phyloP scores from a whole-genome alignment of 2,888 invertebrate species.

The Digitonthophagus gazella region DNA sequence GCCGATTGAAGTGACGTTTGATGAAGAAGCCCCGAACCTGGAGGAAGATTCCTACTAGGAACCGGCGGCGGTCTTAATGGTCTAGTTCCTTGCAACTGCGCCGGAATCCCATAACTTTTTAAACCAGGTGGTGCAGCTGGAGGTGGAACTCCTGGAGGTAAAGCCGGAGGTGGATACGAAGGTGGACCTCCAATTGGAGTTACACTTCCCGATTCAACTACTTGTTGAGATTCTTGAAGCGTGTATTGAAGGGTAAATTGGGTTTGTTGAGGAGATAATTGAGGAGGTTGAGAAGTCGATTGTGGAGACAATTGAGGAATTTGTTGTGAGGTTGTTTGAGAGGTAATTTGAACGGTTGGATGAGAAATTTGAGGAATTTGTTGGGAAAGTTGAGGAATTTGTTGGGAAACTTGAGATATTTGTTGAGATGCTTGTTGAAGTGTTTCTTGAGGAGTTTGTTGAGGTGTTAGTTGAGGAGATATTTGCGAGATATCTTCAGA shows the following conservation, averaged over 20 bases:
- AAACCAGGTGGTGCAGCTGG: conserved; percentile 47
- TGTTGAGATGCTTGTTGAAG: conserved; percentile 33
- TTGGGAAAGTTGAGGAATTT: conserved; percentile 18
- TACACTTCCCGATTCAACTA: conserved; percentile 41
- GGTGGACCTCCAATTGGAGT: conserved; percentile 49
- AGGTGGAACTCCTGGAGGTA: conserved; percentile 47
- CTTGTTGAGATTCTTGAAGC: conserved; percentile 27
- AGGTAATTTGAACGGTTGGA: conserved; percentile 19
- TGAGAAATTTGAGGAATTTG: conserved; percentile 3
- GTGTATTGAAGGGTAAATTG: not conserved
- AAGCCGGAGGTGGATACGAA: conserved; percentile 48
- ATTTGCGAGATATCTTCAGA: no score
- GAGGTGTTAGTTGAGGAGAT: conserved; percentile 19
- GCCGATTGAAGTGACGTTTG: not conserved
- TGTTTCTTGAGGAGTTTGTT: conserved; percentile 32
- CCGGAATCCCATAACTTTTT: conserved; percentile 35
- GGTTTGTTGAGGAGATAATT: not conserved
- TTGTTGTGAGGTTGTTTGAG: conserved; percentile 27
- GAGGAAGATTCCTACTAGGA: conserved; percentile 56
- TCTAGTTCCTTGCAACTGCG: conserved; percentile 43
- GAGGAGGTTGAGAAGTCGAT: not conserved
- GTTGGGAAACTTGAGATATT: no score
- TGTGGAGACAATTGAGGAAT: conserved; percentile 33
- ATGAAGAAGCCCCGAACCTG: conserved; percentile 46
- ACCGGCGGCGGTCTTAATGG: conserved; percentile 55